Conservation (phyloP, 2,113 vertebrate genomes). For the Pituophis catenifer region DNA sequence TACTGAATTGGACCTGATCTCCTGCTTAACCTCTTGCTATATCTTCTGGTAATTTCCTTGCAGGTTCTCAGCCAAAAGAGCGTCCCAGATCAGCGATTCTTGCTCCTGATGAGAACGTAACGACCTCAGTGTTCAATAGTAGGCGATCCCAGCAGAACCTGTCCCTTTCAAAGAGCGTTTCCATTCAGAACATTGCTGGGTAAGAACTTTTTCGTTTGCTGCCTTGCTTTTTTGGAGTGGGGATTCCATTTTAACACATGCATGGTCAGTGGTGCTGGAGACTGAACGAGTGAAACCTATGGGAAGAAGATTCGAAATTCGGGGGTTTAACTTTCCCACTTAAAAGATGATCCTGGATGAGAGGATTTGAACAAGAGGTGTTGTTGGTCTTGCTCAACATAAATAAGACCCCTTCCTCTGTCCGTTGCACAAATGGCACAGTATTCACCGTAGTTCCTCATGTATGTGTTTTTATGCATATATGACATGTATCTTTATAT, state of each 20-base stretch:
- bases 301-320: not conserved
- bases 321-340: not conserved
- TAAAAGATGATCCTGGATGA: not conserved
- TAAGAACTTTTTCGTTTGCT: slow-evolving; percentile 60
- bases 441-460: not conserved
- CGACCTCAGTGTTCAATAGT: slow-evolving; percentile 56
- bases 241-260: rapidly evolving
- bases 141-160: slow-evolving; percentile 79
- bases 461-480: not conserved
- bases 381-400: not conserved
- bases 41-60: not conserved
- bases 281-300: not conserved
- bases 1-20: not conserved
- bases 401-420: not conserved
- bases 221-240: rapidly evolving
- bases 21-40: not conserved
- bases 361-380: too few species aligned
- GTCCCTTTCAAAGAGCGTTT: slow-evolving; percentile 90
- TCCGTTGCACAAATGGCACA: not conserved
- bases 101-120: slow-evolving; percentile 77
- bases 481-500: not conserved
- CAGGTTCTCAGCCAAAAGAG: slow-evolving; percentile 84
- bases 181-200: slow-evolving; percentile 98
- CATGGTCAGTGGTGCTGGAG: rapidly evolving
- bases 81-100: slow-evolving; percentile 91